Evolutionary conservation across 2,113 vertebrate genomes (phyloP).

Genomic region (Hyperopisus bebe): DNA sequence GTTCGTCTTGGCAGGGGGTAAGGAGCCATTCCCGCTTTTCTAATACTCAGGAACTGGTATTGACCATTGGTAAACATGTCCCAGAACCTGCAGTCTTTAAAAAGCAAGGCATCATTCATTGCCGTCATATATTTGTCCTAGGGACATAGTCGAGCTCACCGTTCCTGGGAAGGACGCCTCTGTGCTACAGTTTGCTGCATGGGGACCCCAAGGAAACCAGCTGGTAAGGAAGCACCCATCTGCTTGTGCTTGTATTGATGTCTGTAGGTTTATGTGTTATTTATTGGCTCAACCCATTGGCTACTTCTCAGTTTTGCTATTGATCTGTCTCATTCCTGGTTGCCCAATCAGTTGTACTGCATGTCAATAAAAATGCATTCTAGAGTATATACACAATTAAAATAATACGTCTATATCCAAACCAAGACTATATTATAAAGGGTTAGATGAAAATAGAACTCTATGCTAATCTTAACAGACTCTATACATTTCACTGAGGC

Average conservation of each 20-base stretch:
- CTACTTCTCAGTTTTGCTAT: neutral
- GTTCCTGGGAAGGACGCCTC: constrained; percentile 45
- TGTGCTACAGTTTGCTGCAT: constrained; percentile 59
- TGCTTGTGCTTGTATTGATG: neutral
- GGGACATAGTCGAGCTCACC: constrained; percentile 56
- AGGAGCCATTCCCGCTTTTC: neutral
- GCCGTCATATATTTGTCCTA: constrained; percentile 45
- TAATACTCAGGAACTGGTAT: neutral
- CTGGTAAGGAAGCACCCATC: constrained; percentile 52
- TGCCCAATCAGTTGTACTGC: neutral
- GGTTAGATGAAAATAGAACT: neutral
- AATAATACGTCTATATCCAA: neutral
- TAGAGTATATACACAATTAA: neutral
- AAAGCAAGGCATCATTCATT: constrained; percentile 1
- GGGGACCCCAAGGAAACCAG: constrained; percentile 69
- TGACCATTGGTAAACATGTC: neutral
- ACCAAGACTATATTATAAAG: neutral
- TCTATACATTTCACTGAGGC: neutral
- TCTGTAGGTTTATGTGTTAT: neutral
- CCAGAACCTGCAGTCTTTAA: constrained; percentile 21
- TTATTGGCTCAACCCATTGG: neutral
- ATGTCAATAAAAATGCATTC: neutral
- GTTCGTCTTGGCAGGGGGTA: neutral
- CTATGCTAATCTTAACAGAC: neutral
- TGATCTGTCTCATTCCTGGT: neutral